Evolutionary conservation across 2,113 vertebrate species (phyloP).

Genomic region (Dasypus novemcinctus): DNA sequence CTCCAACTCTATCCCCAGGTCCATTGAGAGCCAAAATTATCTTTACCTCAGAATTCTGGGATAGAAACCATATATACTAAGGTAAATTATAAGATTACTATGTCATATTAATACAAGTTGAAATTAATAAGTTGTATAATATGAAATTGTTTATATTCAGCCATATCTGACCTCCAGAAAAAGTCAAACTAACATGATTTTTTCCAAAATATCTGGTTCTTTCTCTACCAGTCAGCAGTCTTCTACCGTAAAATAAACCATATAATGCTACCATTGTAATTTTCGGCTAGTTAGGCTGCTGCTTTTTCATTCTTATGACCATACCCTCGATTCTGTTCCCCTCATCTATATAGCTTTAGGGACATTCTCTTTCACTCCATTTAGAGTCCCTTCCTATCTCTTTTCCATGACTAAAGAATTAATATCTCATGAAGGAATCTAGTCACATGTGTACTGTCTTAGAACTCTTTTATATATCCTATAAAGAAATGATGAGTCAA

Average conservation of each 20-base stretch:
- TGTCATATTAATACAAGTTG: background rate
- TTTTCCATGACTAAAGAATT: background rate
- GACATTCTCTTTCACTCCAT: background rate
- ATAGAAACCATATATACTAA: background rate
- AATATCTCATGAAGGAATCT: background rate
- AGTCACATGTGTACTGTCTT: background rate
- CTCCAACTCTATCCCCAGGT: background rate
- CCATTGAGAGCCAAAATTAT: background rate
- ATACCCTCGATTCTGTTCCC: background rate
- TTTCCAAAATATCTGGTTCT: background rate
- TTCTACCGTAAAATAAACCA: background rate
- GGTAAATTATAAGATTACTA: background rate
- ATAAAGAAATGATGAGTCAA: background rate
- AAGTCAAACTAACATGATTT: background rate
- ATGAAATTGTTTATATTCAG: background rate
- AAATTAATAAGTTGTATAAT: background rate
- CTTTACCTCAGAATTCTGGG: background rate
- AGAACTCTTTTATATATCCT: background rate
- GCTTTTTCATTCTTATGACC: background rate
- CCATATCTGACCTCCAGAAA: background rate
- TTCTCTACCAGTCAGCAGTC: background rate
- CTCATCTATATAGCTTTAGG: background rate
- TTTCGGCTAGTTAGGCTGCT: background rate
- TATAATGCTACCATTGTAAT: background rate
- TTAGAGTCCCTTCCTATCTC: background rate